These are phyloP conservation scores for Lagopus muta DNA, from an alignment of 2,113 vertebrate genomes.

Conservation along the genomic window DNA sequence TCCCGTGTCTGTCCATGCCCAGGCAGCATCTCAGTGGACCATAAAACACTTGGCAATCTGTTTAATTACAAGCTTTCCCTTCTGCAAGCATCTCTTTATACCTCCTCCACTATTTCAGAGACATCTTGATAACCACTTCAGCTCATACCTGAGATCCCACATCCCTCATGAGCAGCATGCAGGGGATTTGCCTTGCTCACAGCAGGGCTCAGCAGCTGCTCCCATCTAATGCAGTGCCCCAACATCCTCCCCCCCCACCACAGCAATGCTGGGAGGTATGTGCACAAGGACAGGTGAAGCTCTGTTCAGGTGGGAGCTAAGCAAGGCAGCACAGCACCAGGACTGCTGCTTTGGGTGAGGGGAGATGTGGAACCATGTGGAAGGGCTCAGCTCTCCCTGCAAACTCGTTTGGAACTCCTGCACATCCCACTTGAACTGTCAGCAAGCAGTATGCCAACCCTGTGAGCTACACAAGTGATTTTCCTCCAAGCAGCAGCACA, in stretches of 20 bases:
- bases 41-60: neutral
- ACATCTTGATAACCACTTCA: rapidly evolving
- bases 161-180: neutral
- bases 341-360: neutral
- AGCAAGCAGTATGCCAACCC: neutral
- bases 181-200: neutral
- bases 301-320: neutral
- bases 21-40: neutral
- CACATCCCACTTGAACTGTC: neutral
- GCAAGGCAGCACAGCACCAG: neutral
- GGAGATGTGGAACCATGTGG: rapidly evolving
- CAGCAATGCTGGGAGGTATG: neutral
- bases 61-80: neutral
- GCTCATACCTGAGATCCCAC: neutral
- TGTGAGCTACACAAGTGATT: neutral
- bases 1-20: rapidly evolving
- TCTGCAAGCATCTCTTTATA: rapidly evolving
- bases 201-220: neutral
- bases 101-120: neutral
- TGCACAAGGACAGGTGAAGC: neutral
- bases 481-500: neutral
- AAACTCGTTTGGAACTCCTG: neutral
- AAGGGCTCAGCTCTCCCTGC: neutral
- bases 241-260: neutral
- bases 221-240: neutral